These are phyloP conservation scores for Platycnemis pennipes DNA, from an alignment of 2,888 invertebrate species.

Conservation along the genomic window DNA sequence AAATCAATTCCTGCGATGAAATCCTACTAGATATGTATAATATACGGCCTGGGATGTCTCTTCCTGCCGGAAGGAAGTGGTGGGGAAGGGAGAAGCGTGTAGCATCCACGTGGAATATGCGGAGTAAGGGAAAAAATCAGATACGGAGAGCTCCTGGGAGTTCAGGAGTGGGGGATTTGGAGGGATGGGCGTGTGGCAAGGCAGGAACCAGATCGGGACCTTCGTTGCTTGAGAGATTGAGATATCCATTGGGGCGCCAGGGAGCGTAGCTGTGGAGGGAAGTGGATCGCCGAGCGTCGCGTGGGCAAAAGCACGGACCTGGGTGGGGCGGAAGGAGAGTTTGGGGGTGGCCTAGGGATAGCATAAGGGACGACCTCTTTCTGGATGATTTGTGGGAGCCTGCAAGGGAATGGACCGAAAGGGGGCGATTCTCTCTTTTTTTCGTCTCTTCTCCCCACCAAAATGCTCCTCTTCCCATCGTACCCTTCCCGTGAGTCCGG, in stretches of 20 bases:
- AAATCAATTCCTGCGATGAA: no score
- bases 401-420: conserved; percentile 25
- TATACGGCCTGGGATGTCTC: no score
- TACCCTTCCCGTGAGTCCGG: background rate
- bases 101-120: background rate
- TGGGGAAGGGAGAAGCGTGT: background rate
- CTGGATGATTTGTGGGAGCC: background rate
- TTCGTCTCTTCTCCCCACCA: background rate
- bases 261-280: background rate
- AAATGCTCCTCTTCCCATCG: background rate
- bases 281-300: background rate
- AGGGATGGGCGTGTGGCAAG: background rate
- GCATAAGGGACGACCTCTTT: background rate
- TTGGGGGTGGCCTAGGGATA: background rate
- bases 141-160: background rate
- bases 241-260: background rate
- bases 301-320: background rate
- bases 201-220: background rate
- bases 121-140: background rate
- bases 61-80: background rate
- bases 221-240: background rate
- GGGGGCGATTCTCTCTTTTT: background rate
- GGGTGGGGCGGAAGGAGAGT: background rate
- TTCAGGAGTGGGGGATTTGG: background rate
- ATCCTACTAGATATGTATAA: no score